Conservation (phyloP, 2,113 vertebrate genomes). For the Dicaeum eximium region DNA sequence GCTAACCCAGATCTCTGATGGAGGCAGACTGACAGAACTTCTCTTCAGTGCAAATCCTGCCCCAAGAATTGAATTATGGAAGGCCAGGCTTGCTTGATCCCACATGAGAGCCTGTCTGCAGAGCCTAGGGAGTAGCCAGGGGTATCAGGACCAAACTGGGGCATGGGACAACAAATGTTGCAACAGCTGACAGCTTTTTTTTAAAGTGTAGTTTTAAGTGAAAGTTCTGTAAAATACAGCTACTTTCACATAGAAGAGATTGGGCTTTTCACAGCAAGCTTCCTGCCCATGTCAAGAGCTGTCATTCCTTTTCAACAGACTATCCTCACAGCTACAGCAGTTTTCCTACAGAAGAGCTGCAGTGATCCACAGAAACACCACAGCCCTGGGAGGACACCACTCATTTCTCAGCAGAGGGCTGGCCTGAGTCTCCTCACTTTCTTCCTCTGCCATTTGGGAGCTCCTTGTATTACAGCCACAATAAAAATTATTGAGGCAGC, state of each 20-base stretch:
- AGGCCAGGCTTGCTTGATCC: neutral
- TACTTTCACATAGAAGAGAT: neutral
- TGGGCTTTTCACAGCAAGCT: neutral
- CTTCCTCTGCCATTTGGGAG: neutral
- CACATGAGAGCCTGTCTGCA: accelerated
- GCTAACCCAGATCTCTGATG: accelerated
- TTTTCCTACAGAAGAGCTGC: neutral
- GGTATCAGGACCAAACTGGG: neutral
- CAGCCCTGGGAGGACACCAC: neutral
- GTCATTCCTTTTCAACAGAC: neutral
- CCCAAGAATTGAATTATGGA: neutral
- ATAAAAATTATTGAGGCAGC: neutral
- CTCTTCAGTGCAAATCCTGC: neutral
- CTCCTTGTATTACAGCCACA: neutral
- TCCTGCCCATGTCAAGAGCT: neutral
- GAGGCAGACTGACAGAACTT: neutral
- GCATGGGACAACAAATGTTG: neutral
- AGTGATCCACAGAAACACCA: neutral
- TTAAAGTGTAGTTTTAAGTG: neutral
- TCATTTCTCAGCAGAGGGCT: neutral
- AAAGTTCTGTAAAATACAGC: neutral
- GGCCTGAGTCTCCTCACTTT: accelerated
- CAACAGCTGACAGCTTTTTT: neutral
- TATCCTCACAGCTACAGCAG: neutral
- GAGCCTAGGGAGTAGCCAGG: neutral